phyloP scores from a whole-genome alignment of 2,888 invertebrate genomes.

The Lamellibrachia satsuma region DNA sequence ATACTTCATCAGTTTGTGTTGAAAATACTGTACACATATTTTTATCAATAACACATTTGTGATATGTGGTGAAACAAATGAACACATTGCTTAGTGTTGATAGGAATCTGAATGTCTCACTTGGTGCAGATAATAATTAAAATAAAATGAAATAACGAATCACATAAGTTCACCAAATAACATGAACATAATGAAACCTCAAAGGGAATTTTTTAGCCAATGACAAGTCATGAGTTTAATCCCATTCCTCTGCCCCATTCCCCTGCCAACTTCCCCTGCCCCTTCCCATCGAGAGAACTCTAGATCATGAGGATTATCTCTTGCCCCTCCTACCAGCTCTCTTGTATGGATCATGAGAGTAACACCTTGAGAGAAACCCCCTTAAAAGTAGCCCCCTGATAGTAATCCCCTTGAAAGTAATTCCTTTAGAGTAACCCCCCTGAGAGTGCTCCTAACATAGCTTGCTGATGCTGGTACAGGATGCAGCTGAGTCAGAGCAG shows the following conservation, averaged over 20 bases:
- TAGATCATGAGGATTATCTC: background rate
- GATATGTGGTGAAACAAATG: background rate
- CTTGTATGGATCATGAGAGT: background rate
- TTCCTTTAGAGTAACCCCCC: background rate
- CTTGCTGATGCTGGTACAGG: conserved; percentile 41
- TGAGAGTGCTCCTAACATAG: background rate
- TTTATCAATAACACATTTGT: background rate
- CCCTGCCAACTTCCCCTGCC: too few species aligned
- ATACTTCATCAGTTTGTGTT: background rate
- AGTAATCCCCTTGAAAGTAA: background rate
- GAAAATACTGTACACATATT: background rate
- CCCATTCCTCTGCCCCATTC: background rate
- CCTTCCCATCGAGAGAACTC: background rate
- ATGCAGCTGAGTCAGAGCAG: conserved; percentile 54
- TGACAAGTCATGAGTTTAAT: too few species aligned
- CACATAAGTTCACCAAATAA: too few species aligned
- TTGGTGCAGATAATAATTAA: too few species aligned
- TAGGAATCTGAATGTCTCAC: too few species aligned
- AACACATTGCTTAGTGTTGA: background rate
- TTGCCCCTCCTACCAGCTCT: background rate
- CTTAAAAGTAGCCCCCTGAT: background rate
- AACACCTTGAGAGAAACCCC: background rate
- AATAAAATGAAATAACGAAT: too few species aligned
- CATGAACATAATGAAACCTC: background rate
- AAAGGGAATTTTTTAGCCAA: too few species aligned